These are phyloP conservation scores for Eupithecia subfuscata DNA, from an alignment of 2,888 invertebrate species.

Conservation along the genomic window DNA sequence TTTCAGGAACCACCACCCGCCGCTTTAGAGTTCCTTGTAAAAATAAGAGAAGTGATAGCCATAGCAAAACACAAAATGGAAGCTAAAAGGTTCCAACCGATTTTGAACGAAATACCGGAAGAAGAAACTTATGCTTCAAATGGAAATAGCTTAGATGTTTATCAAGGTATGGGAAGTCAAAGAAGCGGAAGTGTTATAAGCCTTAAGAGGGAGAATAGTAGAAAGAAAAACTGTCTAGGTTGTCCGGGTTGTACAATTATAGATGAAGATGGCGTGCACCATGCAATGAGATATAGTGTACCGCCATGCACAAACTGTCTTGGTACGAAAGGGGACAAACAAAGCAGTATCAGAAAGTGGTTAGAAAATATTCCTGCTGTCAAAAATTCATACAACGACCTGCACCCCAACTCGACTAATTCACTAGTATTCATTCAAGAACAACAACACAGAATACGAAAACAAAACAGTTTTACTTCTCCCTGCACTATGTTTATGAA, in stretches of 20 bases:
- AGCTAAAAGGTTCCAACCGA: conserved; percentile 91
- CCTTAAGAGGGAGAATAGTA: conserved; percentile 85
- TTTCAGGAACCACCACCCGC: conserved; percentile 95
- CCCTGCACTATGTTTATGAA: conserved; percentile 58
- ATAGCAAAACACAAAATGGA: conserved; percentile 95
- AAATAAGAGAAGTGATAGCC: conserved; percentile 95
- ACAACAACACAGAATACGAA: conserved; percentile 60
- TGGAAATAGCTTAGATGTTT: conserved; percentile 79
- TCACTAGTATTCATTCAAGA: conserved; percentile 72
- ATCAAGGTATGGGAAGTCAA: conserved; percentile 78
- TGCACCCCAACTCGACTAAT: conserved; percentile 57
- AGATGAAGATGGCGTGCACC: conserved; percentile 60
- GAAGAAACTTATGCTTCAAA: conserved; percentile 85
- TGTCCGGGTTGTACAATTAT: conserved; percentile 86
- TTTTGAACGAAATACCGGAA: conserved; percentile 91
- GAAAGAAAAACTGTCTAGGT: conserved; percentile 85
- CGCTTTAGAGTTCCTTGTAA: conserved; percentile 93
- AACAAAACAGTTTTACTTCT: conserved; percentile 72
- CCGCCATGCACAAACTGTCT: conserved; percentile 82
- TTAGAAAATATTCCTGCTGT: conserved; percentile 87
- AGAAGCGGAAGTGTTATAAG: conserved; percentile 83
- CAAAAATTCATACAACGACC: conserved; percentile 67
- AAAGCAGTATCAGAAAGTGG: conserved; percentile 90
- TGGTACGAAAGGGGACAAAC: conserved; percentile 86
- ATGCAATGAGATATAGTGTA: conserved; percentile 73